Evolutionary conservation across 2,888 invertebrate genomes (phyloP).

Genomic region (Aplocera efformata): DNA sequence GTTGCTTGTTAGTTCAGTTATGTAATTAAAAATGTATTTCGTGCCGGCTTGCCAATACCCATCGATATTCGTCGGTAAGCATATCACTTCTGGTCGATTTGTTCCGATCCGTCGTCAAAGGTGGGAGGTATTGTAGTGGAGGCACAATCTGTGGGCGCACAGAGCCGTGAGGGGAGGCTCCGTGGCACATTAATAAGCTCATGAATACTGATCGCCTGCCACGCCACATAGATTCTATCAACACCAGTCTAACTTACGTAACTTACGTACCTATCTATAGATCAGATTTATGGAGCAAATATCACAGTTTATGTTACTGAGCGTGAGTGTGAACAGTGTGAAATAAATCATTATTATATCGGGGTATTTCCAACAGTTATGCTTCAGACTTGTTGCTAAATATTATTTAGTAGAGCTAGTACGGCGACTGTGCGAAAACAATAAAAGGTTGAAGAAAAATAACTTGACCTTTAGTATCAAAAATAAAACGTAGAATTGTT

Average conservation of each 20-base stretch:
- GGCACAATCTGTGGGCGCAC: conserved; percentile 53
- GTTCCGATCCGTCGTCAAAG: conserved; percentile 39
- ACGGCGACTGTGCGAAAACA: too few relatives aligned
- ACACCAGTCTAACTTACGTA: conserved; percentile 26
- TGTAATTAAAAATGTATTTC: conserved; percentile 22
- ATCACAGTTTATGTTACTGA: conserved; percentile 12
- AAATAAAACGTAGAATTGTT: too few relatives aligned
- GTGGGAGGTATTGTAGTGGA: conserved; percentile 37
- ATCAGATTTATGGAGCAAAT: conserved; percentile 19
- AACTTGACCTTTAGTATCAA: too few relatives aligned
- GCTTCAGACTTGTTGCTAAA: too few relatives aligned
- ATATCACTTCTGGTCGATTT: conserved; percentile 71
- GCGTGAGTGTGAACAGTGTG: conserved; percentile 5
- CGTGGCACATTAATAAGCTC: conserved; percentile 65
- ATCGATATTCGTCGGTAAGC: conserved; percentile 37
- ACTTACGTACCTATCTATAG: conserved; percentile 19
- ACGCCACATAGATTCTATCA: conserved; percentile 32
- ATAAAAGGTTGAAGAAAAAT: too few relatives aligned
- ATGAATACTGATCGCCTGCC: conserved; percentile 64
- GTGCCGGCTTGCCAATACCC: conserved; percentile 53
- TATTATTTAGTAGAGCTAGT: too few relatives aligned
- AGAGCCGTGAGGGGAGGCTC: conserved; percentile 39
- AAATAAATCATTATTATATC: conserved; percentile 7
- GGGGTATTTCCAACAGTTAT: too few relatives aligned
- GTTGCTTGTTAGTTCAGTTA: conserved; percentile 23